A percentile compares a stretch with the other conserved stretches of the same genome.
These are phyloP conservation scores for Drosophila melanosoma DNA, from an alignment of 2,888 invertebrate genomes.

Conservation along the genomic window DNA sequence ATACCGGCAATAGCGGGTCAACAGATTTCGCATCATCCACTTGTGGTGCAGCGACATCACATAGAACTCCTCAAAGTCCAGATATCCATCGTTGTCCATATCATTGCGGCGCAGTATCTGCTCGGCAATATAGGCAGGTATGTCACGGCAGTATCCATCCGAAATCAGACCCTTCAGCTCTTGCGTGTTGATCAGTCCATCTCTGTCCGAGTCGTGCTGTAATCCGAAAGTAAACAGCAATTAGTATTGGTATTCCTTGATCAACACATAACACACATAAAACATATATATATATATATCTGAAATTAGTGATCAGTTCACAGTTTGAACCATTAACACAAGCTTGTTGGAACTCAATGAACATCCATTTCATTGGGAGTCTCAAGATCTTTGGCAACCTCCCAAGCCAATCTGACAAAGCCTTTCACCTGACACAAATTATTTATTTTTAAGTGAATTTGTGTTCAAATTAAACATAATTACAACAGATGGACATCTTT, in stretches of 20 bases:
- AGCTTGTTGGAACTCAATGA: background rate
- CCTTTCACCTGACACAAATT: background rate
- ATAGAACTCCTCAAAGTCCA: constrained; percentile 90
- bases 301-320: background rate
- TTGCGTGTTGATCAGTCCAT: constrained; percentile 89
- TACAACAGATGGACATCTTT: too few relatives aligned
- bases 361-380: background rate
- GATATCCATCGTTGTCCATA: constrained; percentile 87
- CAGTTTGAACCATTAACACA: background rate
- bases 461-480: background rate
- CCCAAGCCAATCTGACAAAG: background rate
- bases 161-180: constrained; percentile 86
- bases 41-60: constrained; percentile 87
- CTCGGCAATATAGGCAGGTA: constrained; percentile 89
- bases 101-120: constrained; percentile 89
- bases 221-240: constrained; percentile 42
- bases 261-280: background rate
- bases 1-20: constrained; percentile 82
- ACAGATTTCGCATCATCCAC: constrained; percentile 84
- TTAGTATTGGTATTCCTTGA: background rate
- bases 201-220: constrained; percentile 90
- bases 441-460: background rate
- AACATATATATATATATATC: background rate
- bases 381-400: background rate
- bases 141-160: constrained; percentile 86